Percentiles rank a stretch among this genome's conserved stretches.
phyloP scores from a whole-genome alignment of 64 coral and sea anemone species.

The Porites lutea region DNA sequence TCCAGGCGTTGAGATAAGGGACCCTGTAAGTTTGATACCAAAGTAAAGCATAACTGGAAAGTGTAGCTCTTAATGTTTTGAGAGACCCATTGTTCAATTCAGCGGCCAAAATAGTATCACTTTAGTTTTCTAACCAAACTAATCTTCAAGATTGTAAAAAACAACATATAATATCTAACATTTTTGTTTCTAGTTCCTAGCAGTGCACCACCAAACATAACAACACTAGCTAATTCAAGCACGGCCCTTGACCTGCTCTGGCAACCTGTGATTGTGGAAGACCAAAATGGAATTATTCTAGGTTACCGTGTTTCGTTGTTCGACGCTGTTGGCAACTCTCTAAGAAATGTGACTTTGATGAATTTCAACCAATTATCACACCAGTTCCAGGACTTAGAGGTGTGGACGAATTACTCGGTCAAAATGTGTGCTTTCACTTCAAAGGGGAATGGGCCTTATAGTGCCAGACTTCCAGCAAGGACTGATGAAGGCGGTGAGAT shows the following conservation, averaged over 20 bases:
- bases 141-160: too few relatives aligned
- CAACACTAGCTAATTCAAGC: background rate
- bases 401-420: constrained; percentile 62
- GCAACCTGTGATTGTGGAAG: constrained; percentile 14
- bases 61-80: too few relatives aligned
- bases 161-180: too few relatives aligned
- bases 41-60: too few relatives aligned
- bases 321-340: background rate
- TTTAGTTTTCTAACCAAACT: too few relatives aligned
- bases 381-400: constrained; percentile 37
- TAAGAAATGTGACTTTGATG: constrained; percentile 8
- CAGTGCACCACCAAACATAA: constrained; percentile 36
- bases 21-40: too few relatives aligned
- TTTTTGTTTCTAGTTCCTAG: constrained; percentile 35
- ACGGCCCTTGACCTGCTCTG: constrained; percentile 30
- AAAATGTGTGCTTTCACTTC: constrained; percentile 38
- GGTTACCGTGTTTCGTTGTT: constrained; percentile 27
- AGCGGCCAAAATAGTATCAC: too few relatives aligned
- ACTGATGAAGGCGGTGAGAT: constrained; percentile 54
- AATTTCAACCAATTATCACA: background rate
- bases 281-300: constrained; percentile 58
- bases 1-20: too few relatives aligned
- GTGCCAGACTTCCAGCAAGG: background rate
- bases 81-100: too few relatives aligned
- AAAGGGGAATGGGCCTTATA: constrained; percentile 45